Evolutionary conservation across 2,888 invertebrate species (phyloP), one percentile per base, ranked within the genome.

Genomic region (Morinoia aosen): DNA sequence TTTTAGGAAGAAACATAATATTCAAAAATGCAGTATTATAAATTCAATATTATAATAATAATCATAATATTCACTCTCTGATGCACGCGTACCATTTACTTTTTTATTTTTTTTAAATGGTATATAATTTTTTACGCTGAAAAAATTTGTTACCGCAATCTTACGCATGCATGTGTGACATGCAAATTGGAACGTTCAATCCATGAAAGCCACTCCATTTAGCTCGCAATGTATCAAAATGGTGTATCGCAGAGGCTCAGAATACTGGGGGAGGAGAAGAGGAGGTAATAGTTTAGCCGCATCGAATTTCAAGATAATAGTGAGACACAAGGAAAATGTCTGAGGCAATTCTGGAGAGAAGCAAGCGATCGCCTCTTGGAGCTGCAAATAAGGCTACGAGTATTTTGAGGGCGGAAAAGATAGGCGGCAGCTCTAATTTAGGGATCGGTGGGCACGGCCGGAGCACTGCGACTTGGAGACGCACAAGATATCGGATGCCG

Each of bases 391-490:
- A 76, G 76, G 76, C 76, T 76, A 76, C 76, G 76, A 76, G 76
- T 76, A 76, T 33, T 76, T 76, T 33, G 76, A 76, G 33, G 8
- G 12, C 76, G 33, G 76, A 76, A 76, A 76, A 76, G 76, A 76
- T 76, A 76, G 76, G 76, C 76, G 76, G 76, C 76, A 25, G 76
- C 76, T 76, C 76, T 76, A 76, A 76, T 76, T 76, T 76, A 76
- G 76, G 76, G 25, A 76, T 76, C 76, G 76, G 76, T 76, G 76
- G 76, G 76, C 76, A 76, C 76, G 48, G 48, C 48, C 48, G 76
- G 76, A 76, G 76, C 76, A 33, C 76, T 76, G 76, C 76, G 76
- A 76, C 76, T 76, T 76, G 76, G 76, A 76, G 76, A 76, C 76
- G 33, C 76, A 76, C 76, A 76, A 76, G 76, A 33, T 90, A 90